Evolutionary conservation across 2,888 invertebrate species (phyloP).

Genomic region (Stegana nigrithorax): DNA sequence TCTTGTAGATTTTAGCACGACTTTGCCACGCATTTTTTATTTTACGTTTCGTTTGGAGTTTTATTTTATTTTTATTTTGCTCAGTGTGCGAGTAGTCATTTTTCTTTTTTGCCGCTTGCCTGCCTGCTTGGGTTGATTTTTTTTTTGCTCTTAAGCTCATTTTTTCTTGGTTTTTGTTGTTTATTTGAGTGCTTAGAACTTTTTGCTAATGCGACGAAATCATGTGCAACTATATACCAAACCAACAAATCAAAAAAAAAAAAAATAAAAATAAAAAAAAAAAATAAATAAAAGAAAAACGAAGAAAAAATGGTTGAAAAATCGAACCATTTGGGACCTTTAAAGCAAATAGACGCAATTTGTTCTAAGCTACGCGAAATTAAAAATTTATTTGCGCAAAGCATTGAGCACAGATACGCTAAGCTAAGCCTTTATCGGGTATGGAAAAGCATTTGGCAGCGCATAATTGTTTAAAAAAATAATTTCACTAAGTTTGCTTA

Average conservation of each 20-base stretch:
- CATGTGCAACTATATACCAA: not conserved
- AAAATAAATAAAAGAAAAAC: not conserved
- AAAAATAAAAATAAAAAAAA: not conserved
- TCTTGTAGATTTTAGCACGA: too few species aligned
- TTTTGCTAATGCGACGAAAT: constrained; percentile 11
- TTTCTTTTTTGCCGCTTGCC: not conserved
- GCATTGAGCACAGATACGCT: too few species aligned
- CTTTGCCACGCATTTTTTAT: too few species aligned
- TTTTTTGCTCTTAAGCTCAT: not conserved
- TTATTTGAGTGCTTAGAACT: not conserved
- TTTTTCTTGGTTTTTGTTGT: not conserved
- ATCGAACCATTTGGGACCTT: not conserved
- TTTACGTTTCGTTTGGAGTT: not conserved
- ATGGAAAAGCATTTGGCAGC: too few species aligned
- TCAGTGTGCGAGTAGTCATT: not conserved
- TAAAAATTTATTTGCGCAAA: constrained; percentile 2
- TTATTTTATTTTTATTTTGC: not conserved
- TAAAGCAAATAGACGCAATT: not conserved
- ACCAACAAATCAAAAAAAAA: not conserved
- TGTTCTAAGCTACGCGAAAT: not conserved
- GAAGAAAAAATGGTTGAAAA: not conserved
- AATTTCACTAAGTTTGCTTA: not conserved
- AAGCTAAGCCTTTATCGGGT: too few species aligned
- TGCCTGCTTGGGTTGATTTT: not conserved
- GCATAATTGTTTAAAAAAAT: too few species aligned